Base-by-base conservation (phyloP, 2,888 invertebrate species). In the Athetis lepigone region DNA sequence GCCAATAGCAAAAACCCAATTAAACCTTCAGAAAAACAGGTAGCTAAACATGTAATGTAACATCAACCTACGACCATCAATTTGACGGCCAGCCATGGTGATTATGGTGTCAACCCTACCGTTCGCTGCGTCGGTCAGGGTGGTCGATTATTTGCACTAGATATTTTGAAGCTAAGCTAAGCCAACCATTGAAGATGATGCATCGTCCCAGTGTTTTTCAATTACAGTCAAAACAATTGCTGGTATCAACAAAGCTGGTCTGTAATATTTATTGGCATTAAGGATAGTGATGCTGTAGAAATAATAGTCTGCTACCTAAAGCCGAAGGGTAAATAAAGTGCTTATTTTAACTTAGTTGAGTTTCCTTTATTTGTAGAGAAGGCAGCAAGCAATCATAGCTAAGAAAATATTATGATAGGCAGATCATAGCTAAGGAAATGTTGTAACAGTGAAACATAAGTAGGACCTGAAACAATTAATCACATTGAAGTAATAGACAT, bases 151-250 rank as follows among this genome's bases (percentile, higher is more conserved):
- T 51, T 75, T 52, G 36, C 54, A 75, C 64, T 57, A 50, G 56
- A 75, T 72, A 63, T 52, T 72, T 73, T n/a, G n/a, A n/a, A n/a
- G n/a, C n/a, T n/a, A n/a, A n/a, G n/a, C n/a, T n/a, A n/a, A n/a
- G 71, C 65, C 42, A 47, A 23, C 62, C 37, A 36, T 55, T 51
- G 50, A 55, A 70, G 59, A 71, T 72, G 54, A 64, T 71, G 59
- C 51, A 75, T 63, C 21, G 39, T 23, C 50, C 37, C n/a, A 72
- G 18, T 23, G 25, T 59, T 72, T 76, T 74, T 74, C 77, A 76
- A 74, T 74, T 72, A 77, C 56, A 59, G 29, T 9, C 55, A 42
- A 52, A 67, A 77, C 73, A 72, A 72, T 67, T 67, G 55, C 73
- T 52, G 62, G 39, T 55, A 62, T 62, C 61, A 21, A 61, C 55